phyloP scores from a whole-genome alignment of 2,888 invertebrate genomes.

The Elegia similella region DNA sequence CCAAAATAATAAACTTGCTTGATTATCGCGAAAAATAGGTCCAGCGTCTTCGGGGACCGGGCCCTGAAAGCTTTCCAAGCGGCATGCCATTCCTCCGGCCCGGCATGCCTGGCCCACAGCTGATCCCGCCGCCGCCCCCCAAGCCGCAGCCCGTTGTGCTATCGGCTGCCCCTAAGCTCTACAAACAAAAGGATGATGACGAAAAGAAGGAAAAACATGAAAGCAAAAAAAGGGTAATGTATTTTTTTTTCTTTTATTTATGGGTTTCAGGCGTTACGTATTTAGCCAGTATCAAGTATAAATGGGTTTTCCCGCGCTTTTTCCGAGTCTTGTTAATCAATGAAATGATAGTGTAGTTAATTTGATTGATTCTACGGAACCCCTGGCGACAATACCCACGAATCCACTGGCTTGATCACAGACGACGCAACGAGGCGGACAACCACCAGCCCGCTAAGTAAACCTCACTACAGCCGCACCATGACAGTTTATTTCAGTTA shows the following conservation, averaged over 20 bases:
- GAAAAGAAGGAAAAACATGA: slow-evolving; percentile 59
- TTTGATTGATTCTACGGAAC: too few species aligned
- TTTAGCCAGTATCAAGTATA: too few species aligned
- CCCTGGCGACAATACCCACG: too few species aligned
- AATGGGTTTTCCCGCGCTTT: too few species aligned
- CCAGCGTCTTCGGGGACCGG: slow-evolving; percentile 51
- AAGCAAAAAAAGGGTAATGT: slow-evolving; percentile 53
- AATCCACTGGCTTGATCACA: too few species aligned
- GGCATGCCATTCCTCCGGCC: slow-evolving; percentile 65
- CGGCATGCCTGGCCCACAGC: slow-evolving; percentile 63
- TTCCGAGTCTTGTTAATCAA: too few species aligned
- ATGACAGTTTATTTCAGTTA: too few species aligned
- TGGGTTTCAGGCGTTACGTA: too few species aligned
- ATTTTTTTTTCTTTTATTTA: background rate
- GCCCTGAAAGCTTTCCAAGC: slow-evolving; percentile 52
- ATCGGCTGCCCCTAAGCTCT: slow-evolving; percentile 86
- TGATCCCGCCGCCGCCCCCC: slow-evolving; percentile 66
- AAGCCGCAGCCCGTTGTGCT: slow-evolving; percentile 84
- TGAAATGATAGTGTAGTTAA: too few species aligned
- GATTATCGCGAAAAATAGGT: slow-evolving; percentile 39
- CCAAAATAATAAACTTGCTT: background rate
- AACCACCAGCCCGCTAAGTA: too few species aligned
- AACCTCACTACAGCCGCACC: too few species aligned
- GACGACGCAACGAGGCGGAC: too few species aligned
- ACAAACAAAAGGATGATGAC: slow-evolving; percentile 79